Base-by-base conservation (phyloP, 1,140 invertebrate genomes). In the Ceratina calcarata region DNA sequence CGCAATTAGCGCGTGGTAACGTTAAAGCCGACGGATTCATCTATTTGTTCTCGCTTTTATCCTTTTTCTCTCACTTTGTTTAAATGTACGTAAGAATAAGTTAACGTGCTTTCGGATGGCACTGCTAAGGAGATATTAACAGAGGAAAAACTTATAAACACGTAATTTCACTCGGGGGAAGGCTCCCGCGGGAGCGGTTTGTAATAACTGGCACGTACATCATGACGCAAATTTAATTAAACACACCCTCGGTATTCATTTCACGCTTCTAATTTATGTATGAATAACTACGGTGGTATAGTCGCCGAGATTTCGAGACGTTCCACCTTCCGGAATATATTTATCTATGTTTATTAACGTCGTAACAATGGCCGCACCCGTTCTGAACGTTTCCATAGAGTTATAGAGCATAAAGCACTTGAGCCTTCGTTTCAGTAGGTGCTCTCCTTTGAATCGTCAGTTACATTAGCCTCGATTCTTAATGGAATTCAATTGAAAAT, bases 191-290 rank as follows among this genome's bases (percentile, higher is more conserved):
- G 86, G 76, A 82, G 81, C 80, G 81, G 85, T 89, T 89, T 82
- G 88, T 91, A 92, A 92, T 93, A 93, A 92, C 86, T 83, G 87
- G 82, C 80, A 87, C 91, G 88, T 92, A 92, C 88, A 93, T 93
- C 91, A 92, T 83, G 89, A 90, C 88, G 83, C 89, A 89, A 90
- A 90, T 93, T 93, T 93, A 93, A 93, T 93, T 93, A 93, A 93
- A 92, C 89, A 89, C 84, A 78, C 88, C 84, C 85, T 83, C 86
- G 90, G 87, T 89, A 90, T 92, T 92, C 91, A 91, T 92, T 92
- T 89, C 85, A 80, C 82, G 88, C 85, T 85, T 86, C 87, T 91
- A 91, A 92, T 92, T 92, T 92, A 92, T 92, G 91, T 91, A 89
- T 89, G 90, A 91, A 90, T 91, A 91, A 91, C 89, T 91, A 80